Base-by-base conservation (phyloP, 2,113 vertebrate genomes). In the Lophochroa leadbeateri region DNA sequence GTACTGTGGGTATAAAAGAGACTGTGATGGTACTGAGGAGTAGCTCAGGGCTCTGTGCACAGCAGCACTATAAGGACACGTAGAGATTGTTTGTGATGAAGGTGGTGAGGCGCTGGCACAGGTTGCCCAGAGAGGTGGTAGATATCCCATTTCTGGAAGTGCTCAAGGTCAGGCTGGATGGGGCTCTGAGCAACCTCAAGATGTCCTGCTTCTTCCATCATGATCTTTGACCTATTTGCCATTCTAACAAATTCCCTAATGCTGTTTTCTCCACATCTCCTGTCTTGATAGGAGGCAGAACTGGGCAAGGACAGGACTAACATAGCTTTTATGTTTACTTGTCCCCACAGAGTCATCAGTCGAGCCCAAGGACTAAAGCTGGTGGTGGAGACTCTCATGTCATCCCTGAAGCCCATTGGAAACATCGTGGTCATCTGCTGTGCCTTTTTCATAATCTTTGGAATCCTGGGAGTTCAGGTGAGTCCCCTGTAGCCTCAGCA, bases 371-470 rank as follows among this genome's bases (percentile, higher is more conserved):
- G 99, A 39, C 98, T 99, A 96, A 99, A 99, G 97, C 98, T 99
- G 96, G 99, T 99, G 86, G 99, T 99, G 43, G 99, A 99, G 97
- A 99, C 99, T 3, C 97, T 99, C 85, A 99, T 99, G 99, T 99
- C 99, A 5, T 99, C 99, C 2, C 98, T 99, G 92, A 99, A 99
- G 96, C 99, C 99, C 89, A 99, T 99, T 19, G 99, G 99, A 82
- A 99, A 99, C 97, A 99, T 99, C 1, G 99, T 99, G 97, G 99
- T 99, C 97, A 99, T 99, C 97, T 99, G 99, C 97, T 99, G 99
- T 93, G 99, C 99, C 90, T 99, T 99, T 97, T 99, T 99, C 98
- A 99, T 99, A 95, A 99, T 99, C 97, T 99, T 99, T 64, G 99
- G 99, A 93, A 99, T 99, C 98, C 97, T 99, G 76, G 99, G 99